phyloP scores from a whole-genome alignment of 2,797 vertebrate genomes.

The Enteromius trimaculatus region DNA sequence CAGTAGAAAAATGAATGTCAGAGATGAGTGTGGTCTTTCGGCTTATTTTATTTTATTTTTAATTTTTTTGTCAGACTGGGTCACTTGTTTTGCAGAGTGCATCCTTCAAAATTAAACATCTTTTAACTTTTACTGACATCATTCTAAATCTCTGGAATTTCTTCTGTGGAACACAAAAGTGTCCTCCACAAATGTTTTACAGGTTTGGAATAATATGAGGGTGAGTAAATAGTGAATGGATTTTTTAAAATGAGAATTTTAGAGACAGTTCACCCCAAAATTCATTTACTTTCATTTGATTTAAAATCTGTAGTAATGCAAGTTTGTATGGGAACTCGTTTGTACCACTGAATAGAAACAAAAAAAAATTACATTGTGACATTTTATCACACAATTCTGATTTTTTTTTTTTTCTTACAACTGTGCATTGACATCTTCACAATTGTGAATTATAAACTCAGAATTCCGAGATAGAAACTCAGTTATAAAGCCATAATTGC shows the following conservation, averaged over 20 bases:
- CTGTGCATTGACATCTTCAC: too few species aligned
- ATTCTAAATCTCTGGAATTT: background rate
- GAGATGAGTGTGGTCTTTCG: background rate
- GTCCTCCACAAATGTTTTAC: background rate
- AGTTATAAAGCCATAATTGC: too few species aligned
- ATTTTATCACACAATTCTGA: background rate
- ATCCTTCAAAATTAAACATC: background rate
- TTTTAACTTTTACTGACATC: background rate
- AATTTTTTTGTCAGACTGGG: background rate
- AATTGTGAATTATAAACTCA: too few species aligned
- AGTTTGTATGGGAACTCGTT: background rate
- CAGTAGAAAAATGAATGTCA: background rate
- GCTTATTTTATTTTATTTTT: background rate
- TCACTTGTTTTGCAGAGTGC: background rate
- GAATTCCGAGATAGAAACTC: too few species aligned
- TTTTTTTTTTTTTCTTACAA: too few species aligned
- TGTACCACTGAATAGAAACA: too few species aligned
- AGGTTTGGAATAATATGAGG: background rate
- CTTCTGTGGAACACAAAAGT: background rate
- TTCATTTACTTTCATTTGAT: too few species aligned
- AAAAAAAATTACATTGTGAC: too few species aligned
- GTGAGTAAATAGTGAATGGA: background rate
- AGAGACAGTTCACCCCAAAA: background rate
- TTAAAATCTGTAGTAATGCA: background rate
- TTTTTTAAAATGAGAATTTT: background rate